A percentile compares a stretch with the other conserved stretches of the same genome.
phyloP scores from a whole-genome alignment of 37 sponge, comb jelly and placozoan species.

The Axinella damicornis region DNA sequence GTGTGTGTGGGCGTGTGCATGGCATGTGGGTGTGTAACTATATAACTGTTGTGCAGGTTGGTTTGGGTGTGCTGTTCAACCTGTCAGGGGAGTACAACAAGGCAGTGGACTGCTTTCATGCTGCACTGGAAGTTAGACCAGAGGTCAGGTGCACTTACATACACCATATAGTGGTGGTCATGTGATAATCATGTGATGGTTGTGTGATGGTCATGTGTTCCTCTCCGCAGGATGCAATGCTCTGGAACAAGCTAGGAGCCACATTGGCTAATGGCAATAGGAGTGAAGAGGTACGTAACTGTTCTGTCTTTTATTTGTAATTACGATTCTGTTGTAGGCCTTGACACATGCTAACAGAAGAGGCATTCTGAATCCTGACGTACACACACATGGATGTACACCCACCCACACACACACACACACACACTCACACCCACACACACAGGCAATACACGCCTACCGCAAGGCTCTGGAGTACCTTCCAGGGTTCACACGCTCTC shows the following conservation, averaged over 20 bases:
- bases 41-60: conserved; percentile 34
- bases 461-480: conserved; percentile 78
- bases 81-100: conserved; percentile 87
- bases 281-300: conserved; percentile 82
- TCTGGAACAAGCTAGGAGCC: conserved; percentile 98
- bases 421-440: no score
- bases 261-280: conserved; percentile 90
- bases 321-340: no score
- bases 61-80: conserved; percentile 88
- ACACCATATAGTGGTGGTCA: conserved; percentile 2
- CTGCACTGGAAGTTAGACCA: conserved; percentile 72
- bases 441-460: conserved; percentile 88
- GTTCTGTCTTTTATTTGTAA: neutral
- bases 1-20: no score
- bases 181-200: conserved; percentile 9
- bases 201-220: neutral
- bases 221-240: conserved; percentile 70
- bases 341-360: no score
- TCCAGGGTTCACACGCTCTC: conserved; percentile 90
- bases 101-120: conserved; percentile 88
- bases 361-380: no score
- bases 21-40: no score
- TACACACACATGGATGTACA: no score
- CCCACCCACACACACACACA: no score
- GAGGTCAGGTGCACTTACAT: conserved; percentile 34